Evolutionary conservation across 2,797 vertebrate species (phyloP).

Genomic region (Lutjanus argentimaculatus): DNA sequence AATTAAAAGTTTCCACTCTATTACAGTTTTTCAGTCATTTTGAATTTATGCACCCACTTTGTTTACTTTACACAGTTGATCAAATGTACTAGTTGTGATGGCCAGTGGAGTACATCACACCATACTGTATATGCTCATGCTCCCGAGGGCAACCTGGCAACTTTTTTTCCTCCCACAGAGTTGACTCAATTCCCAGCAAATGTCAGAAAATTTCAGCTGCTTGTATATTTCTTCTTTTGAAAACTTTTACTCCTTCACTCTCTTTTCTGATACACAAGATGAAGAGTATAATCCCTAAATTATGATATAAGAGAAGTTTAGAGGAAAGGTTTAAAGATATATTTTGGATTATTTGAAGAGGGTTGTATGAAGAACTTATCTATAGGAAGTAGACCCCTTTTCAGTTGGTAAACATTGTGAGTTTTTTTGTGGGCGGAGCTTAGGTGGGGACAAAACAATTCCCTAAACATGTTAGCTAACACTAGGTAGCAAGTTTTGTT

Average conservation of each 20-base stretch:
- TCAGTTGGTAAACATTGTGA: no score
- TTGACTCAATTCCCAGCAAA: background rate
- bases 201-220: constrained; percentile 4
- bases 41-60: background rate
- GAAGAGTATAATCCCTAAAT: background rate
- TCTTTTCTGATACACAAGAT: background rate
- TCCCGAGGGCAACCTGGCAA: background rate
- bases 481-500: no score
- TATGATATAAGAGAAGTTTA: background rate
- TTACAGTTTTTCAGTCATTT: background rate
- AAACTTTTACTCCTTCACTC: background rate
- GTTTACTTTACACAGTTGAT: background rate
- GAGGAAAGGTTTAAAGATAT: background rate
- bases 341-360: no score
- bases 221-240: background rate
- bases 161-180: background rate
- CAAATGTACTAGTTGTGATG: background rate
- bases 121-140: background rate
- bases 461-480: no score
- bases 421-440: no score
- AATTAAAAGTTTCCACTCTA: background rate
- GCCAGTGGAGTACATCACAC: background rate
- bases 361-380: no score
- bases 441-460: no score
- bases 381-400: no score